Evolutionary conservation across 2,113 vertebrate genomes (phyloP).

Genomic region (Falco punctatus): DNA sequence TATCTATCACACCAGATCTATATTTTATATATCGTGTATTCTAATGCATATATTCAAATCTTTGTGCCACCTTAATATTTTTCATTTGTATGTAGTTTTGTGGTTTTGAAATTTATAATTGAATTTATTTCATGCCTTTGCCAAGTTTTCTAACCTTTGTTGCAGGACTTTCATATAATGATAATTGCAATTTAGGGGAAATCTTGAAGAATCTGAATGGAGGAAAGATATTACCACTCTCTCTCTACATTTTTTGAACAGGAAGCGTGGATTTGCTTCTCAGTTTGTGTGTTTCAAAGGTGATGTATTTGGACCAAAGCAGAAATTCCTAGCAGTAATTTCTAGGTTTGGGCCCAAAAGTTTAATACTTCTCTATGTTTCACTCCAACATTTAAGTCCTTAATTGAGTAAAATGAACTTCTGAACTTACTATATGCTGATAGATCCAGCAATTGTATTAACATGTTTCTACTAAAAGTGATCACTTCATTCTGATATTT

Average conservation of each 20-base stretch:
- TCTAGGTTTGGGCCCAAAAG: not conserved
- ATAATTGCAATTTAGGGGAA: not conserved
- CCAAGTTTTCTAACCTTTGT: not conserved
- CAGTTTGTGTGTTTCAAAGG: not conserved
- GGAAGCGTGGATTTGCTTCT: not conserved
- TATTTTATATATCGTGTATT: not conserved
- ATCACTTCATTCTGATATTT: not conserved
- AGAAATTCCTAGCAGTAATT: not conserved
- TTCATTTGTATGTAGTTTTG: not conserved
- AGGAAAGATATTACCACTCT: not conserved
- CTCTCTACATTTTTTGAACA: not conserved
- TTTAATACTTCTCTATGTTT: not conserved
- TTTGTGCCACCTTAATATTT: not conserved
- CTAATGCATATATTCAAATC: not conserved
- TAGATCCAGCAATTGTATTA: not conserved
- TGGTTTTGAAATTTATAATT: not conserved
- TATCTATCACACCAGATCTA: not conserved
- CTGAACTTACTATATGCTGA: not conserved
- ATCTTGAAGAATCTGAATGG: not conserved
- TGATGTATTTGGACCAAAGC: not conserved
- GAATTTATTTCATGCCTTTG: not conserved
- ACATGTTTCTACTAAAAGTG: not conserved
- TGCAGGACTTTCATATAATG: not conserved
- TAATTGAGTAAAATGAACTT: not conserved
- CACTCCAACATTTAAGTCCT: not conserved